phyloP scores from a whole-genome alignment of 1,140 invertebrate species.

The Nebria ingens region DNA sequence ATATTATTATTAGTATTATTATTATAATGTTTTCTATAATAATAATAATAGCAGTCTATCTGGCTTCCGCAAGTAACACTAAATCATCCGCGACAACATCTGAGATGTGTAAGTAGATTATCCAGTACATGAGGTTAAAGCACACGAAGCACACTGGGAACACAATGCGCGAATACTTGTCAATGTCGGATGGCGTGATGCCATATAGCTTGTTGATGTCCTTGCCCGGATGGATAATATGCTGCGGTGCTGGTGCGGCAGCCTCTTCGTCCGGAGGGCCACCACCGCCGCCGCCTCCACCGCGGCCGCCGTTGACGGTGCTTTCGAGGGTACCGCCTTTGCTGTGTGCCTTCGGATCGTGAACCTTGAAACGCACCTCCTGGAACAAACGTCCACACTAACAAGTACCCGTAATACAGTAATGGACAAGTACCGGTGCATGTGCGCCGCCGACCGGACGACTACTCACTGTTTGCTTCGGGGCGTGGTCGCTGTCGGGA shows the following conservation, averaged over 20 bases:
- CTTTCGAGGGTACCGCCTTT: conserved; percentile 84
- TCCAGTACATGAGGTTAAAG: conserved; percentile 98
- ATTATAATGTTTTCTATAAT: too few relatives aligned
- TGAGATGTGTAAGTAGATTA: conserved; percentile 91
- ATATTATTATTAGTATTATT: too few relatives aligned
- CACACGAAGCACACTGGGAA: conserved; percentile 95
- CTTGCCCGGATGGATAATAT: conserved; percentile 52
- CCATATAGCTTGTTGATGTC: conserved; percentile 82
- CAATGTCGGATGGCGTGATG: conserved; percentile 89
- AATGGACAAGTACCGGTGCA: conserved; percentile 13
- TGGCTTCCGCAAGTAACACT: conserved; percentile 72
- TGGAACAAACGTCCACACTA: conserved; percentile 69
- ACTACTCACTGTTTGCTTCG: conserved; percentile 64
- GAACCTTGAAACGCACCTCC: conserved; percentile 89
- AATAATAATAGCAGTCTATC: conserved; percentile 48
- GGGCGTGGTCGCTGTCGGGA: conserved; percentile 57
- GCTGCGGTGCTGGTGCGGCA: conserved; percentile 56
- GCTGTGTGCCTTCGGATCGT: conserved; percentile 83
- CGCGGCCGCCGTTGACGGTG: conserved; percentile 69
- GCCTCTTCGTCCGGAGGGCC: conserved; percentile 48
- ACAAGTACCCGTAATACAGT: conserved; percentile 42
- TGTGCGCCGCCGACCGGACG: conserved; percentile 36
- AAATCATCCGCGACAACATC: conserved; percentile 88
- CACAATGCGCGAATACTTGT: conserved; percentile 92
- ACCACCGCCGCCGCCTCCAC: conserved; percentile 44